These are phyloP conservation scores for Tragelaphus strepsiceros DNA, from an alignment of 2,113 vertebrate species.

Conservation along the genomic window DNA sequence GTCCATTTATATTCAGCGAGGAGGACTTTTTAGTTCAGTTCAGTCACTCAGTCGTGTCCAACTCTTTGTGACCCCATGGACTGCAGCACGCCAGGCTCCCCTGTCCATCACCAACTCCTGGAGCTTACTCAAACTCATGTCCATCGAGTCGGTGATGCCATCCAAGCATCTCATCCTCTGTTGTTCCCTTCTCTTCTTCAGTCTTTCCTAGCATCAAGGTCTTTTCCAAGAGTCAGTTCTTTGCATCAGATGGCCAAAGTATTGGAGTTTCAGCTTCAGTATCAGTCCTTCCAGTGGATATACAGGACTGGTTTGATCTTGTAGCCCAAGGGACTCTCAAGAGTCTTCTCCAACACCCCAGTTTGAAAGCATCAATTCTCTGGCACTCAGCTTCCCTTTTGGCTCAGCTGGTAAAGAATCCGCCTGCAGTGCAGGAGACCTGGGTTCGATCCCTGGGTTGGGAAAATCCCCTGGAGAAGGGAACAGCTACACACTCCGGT, in stretches of 20 bases:
- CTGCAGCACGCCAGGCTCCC: neutral
- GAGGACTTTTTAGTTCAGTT: neutral
- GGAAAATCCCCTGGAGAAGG: neutral
- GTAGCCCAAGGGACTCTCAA: neutral
- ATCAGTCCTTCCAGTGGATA: neutral
- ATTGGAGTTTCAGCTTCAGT: neutral
- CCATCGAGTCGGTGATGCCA: neutral
- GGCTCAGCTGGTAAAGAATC: neutral
- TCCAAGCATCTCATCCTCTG: neutral
- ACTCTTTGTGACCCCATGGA: neutral
- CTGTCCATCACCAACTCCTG: neutral
- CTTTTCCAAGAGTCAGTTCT: neutral
- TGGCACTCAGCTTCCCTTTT: neutral
- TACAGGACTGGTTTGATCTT: neutral
- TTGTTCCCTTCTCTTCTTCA: neutral
- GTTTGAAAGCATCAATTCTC: neutral
- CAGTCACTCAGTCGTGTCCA: neutral
- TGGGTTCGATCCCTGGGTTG: neutral
- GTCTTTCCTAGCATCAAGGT: neutral
- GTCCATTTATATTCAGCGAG: slow-evolving; percentile 40
- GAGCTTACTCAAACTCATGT: neutral
- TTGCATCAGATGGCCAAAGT: neutral
- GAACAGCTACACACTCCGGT: neutral
- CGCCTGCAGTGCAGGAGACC: neutral
- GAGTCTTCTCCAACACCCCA: neutral